A percentile compares a stretch with the other conserved stretches of the same genome.
phyloP scores from a whole-genome alignment of 2,888 invertebrate genomes.

The Idaea aversata region DNA sequence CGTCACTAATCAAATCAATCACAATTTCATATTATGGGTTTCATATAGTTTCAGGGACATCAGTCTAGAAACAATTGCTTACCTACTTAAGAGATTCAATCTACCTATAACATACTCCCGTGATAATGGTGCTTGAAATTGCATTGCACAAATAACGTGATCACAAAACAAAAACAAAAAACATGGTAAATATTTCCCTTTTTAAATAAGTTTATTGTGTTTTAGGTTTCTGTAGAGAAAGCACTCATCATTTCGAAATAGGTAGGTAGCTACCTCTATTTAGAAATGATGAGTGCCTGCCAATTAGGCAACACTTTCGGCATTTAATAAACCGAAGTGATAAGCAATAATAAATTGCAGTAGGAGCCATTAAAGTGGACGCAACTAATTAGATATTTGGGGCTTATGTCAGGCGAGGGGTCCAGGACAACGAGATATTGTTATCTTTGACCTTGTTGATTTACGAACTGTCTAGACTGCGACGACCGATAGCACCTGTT shows the following conservation, averaged over 20 bases:
- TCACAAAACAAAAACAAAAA: no score
- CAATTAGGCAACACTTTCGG: neutral
- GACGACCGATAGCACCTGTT: neutral
- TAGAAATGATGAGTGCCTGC: no score
- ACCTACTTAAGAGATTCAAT: no score
- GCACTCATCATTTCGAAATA: no score
- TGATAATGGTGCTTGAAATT: no score
- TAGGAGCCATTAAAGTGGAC: neutral
- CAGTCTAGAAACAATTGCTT: no score
- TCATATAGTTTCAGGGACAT: no score
- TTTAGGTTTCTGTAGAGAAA: no score
- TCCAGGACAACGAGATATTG: neutral
- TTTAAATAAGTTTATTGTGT: no score
- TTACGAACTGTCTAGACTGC: neutral
- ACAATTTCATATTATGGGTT: neutral
- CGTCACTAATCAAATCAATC: slow-evolving; percentile 49
- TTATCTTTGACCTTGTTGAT: neutral
- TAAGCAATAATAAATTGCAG: slow-evolving; percentile 11
- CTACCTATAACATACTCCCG: no score
- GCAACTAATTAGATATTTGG: neutral
- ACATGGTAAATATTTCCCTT: no score
- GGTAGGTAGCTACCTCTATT: neutral
- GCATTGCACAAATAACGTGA: no score
- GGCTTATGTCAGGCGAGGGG: neutral
- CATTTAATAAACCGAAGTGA: neutral